Conservation (phyloP, 2,888 invertebrate species). For the Sceliomorpha sp. region DNA sequence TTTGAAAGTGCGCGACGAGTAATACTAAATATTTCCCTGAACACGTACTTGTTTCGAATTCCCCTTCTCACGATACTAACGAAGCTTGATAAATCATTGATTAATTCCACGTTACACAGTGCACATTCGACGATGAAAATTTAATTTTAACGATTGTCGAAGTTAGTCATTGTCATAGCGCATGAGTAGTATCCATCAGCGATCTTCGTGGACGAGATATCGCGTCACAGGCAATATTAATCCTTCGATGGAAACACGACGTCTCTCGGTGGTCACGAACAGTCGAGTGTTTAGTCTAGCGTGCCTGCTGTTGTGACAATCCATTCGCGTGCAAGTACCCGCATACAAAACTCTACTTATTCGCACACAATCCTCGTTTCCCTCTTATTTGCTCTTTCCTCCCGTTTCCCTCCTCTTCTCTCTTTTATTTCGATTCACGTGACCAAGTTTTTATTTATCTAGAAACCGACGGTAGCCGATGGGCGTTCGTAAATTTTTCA, state of each 20-base stretch:
- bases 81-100: too few species aligned
- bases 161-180: slow-evolving; percentile 28
- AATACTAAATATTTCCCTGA: too few species aligned
- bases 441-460: slow-evolving; percentile 33
- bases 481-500: neutral
- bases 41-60: too few species aligned
- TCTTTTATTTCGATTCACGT: slow-evolving; percentile 25
- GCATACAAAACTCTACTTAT: slow-evolving; percentile 52
- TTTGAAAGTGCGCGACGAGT: too few species aligned
- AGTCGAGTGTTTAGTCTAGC: slow-evolving; percentile 76
- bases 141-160: slow-evolving; percentile 27
- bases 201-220: slow-evolving; percentile 45
- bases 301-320: slow-evolving; percentile 75
- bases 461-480: slow-evolving; percentile 18
- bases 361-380: slow-evolving; percentile 42
- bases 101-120: too few species aligned
- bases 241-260: slow-evolving; percentile 64
- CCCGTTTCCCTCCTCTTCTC: slow-evolving; percentile 18
- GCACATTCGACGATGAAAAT: too few species aligned
- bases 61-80: too few species aligned
- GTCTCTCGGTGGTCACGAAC: slow-evolving; percentile 70
- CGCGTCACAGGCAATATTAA: slow-evolving; percentile 62
- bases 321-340: slow-evolving; percentile 68
- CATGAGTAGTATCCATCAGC: slow-evolving; percentile 22
- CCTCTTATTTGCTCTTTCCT: slow-evolving; percentile 47